Evolutionary conservation across 2,113 vertebrate species (phyloP), one percentile per base, ranked within the genome.

Genomic region (Genyomyrus donnyi): DNA sequence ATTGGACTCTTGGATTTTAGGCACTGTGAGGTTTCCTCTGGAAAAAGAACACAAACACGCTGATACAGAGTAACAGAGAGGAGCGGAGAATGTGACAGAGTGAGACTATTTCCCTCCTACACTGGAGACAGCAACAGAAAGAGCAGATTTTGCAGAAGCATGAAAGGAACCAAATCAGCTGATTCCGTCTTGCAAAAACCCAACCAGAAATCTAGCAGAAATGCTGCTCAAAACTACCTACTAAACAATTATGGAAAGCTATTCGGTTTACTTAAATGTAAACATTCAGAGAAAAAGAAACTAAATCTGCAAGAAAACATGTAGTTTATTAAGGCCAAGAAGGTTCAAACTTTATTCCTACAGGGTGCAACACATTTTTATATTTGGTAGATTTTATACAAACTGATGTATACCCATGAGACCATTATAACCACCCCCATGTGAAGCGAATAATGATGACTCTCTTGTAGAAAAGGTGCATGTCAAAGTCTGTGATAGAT

Each of bases 1-100:
- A 88, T 96, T 96, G 2, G 94, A 95, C 93, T 96, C 96, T 10
- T 95, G 92, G 85, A 95, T 91, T 94, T 95, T 96, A 31, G 95
- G 93, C 87, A 95, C 92, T 3, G 96, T 96, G 92, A 96, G 91
- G 94, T 96, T 96, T 94, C 95, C 96, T 95, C 96, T 96, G 94
- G 49, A 91, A 84, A 19, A 90, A 11, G 80, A 56, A 49, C 48
- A 90, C 80, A 19, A 39, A 19, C 15, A 19, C 53, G 89, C 3
- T 1, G 24, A 92, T 50, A 85, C 7, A 19, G 45, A 9, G n/a
- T 15, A 90, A 56, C 49, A 46, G 50, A 70, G 17, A 49, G 89
- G 42, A 87, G 21, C 24, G 31, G 31, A n/a, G 45, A 3, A 86
- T 39, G 53, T 11, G 11, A 49, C 53, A 77, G 85, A 87, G n/a